Evolutionary conservation across 2,888 invertebrate genomes (phyloP).

Genomic region (Chrysopilus asiliformis): DNA sequence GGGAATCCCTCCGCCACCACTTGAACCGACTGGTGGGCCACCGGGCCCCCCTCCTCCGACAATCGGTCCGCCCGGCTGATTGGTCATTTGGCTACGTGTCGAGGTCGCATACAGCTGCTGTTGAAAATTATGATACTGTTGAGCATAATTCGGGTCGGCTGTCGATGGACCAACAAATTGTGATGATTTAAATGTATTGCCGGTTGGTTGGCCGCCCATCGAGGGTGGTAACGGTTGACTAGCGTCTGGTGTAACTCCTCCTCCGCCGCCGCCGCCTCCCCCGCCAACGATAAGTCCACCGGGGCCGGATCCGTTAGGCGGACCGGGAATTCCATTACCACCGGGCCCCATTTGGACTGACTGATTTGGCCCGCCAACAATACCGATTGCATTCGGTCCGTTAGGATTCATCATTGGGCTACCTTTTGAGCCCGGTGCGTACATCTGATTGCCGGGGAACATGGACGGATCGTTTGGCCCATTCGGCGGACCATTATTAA

Average conservation of each 20-base stretch:
- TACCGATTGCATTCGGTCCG: no score
- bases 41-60: conserved; percentile 22
- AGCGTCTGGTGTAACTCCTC: conserved; percentile 48
- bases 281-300: no score
- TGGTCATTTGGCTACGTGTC: conserved; percentile 46
- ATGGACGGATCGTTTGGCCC: conserved; percentile 23
- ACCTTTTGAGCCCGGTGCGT: conserved; percentile 42
- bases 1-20: conserved; percentile 10
- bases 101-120: conserved; percentile 87
- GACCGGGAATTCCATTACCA: no score
- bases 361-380: conserved; percentile 21
- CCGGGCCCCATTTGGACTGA: conserved; percentile 19
- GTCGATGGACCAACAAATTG: conserved; percentile 77
- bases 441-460: conserved; percentile 38
- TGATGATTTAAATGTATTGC: conserved; percentile 48
- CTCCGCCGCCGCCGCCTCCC: no score
- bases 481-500: conserved; percentile 14
- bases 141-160: conserved; percentile 83
- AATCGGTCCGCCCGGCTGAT: conserved; percentile 13
- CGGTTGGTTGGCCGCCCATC: conserved; percentile 47
- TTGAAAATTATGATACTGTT: conserved; percentile 91
- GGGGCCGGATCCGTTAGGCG: no score
- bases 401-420: conserved; percentile 38
- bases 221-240: conserved; percentile 66
- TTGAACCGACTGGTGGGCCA: conserved; percentile 21